Base-by-base conservation (phyloP, 2,797 vertebrate species). In the Nyctalus aviator region DNA sequence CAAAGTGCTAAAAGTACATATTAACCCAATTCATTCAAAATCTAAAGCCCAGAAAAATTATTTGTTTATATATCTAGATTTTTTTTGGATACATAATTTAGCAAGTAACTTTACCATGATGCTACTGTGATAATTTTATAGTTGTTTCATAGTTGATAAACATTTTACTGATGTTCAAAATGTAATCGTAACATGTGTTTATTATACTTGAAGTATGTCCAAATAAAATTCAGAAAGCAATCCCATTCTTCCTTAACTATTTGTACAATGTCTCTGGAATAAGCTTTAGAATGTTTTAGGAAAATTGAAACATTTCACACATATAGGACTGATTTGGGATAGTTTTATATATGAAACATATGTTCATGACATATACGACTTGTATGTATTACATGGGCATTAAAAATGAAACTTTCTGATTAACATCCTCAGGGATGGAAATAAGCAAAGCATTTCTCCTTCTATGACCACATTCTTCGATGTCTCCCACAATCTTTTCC, bases 281-380 rank as follows among this genome's bases (percentile, higher is more conserved):
- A 97, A 0, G 23, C 98, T 95, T 98, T 97, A 96, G 96, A 98
- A 97, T 97, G 96, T 97, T 98, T 98, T 95, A 96, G 94, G 96
- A 98, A 98, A 98, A 98, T 97, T 97, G 98, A 98, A 98, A 98
- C 96, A 98, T 98, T 98, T 98, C 97, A 98, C 97, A 98, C 98
- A 97, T 98, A 95, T 83, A 97, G 77, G 94, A 97, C 93, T 94
- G 98, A 97, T 97, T 97, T 96, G 95, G 96, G 91, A 96, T 97
- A 98, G 41, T 96, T 98, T 95, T 97, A 91, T 97, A 98, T 98
- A 93, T 84, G 97, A 98, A 98, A 96, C 97, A 98, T 96, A 96
- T 98, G 97, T 96, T 94, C 0, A 0, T 84, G 94, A 91, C 98
- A 97, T 96, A 93, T 0, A 0, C 78, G 95, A 91, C 82, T 96